Conservation (phyloP, 2,113 vertebrate genomes). For the Tetrao urogallus region DNA sequence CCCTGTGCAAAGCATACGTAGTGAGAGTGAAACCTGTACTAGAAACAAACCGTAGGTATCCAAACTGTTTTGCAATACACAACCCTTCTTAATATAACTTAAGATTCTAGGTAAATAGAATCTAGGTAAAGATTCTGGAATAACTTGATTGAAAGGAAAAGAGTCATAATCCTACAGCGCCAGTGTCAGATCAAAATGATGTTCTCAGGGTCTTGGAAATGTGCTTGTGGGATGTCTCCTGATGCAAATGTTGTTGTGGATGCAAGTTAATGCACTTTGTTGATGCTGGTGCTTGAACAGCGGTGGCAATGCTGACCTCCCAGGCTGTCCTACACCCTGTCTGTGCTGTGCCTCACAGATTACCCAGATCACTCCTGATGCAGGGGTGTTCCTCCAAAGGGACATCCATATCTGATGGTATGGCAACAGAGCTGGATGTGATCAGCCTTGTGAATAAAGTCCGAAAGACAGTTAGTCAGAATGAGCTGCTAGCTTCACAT, state of each 20-base stretch:
- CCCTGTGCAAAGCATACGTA: not conserved
- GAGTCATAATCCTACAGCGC: not conserved
- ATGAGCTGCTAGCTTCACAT: not conserved
- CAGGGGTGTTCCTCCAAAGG: not conserved
- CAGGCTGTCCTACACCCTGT: not conserved
- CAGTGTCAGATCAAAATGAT: not conserved
- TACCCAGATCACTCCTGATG: conserved; percentile 1
- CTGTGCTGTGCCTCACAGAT: not conserved
- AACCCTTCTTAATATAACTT: not conserved
- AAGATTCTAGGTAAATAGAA: not conserved
- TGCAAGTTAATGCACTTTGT: not conserved
- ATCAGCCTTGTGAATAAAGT: not conserved
- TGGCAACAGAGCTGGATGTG: not conserved
- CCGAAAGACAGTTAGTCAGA: not conserved
- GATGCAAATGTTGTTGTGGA: not conserved
- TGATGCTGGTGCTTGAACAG: not conserved
- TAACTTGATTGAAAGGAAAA: not conserved
- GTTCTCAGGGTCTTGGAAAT: not conserved
- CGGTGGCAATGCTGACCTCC: not conserved
- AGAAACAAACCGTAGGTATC: not conserved
- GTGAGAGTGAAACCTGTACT: not conserved
- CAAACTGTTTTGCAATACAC: conserved; percentile 9
- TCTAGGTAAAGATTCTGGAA: conserved; percentile 8
- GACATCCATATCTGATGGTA: not conserved
- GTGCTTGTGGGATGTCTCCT: not conserved